phyloP scores from a whole-genome alignment of 2,888 invertebrate genomes.

The Digitonthophagus gazella region DNA sequence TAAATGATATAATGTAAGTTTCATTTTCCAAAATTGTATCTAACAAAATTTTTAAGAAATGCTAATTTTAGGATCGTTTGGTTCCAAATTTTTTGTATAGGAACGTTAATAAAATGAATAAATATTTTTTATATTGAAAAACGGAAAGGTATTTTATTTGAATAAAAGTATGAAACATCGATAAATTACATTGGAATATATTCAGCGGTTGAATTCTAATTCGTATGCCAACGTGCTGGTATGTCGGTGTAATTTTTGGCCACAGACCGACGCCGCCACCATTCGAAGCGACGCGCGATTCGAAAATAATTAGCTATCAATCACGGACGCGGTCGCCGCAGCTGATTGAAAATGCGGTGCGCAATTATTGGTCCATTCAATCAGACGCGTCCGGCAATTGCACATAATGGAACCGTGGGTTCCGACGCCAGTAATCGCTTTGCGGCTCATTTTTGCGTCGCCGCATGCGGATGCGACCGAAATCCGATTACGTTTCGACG shows the following conservation, averaged over 20 bases:
- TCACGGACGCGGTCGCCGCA: conserved; percentile 17
- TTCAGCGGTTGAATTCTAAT: neutral
- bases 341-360: conserved; percentile 16
- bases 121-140: too few species aligned
- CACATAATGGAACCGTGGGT: conserved; percentile 1
- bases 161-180: too few species aligned
- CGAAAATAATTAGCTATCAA: conserved; percentile 28
- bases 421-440: conserved; percentile 5
- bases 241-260: conserved; percentile 10
- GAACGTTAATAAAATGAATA: too few species aligned
- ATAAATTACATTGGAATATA: neutral
- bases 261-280: conserved; percentile 12
- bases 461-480: neutral
- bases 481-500: neutral
- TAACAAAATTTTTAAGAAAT: too few species aligned
- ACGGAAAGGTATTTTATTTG: too few species aligned
- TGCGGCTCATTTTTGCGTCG: neutral
- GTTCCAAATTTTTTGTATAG: too few species aligned
- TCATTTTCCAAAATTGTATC: too few species aligned
- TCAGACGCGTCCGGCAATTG: conserved; percentile 5
- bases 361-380: conserved; percentile 15
- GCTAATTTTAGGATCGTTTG: too few species aligned
- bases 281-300: conserved; percentile 20
- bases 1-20: too few species aligned
- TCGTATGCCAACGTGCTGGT: neutral